Percentiles rank a stretch among this genome's conserved stretches.
Conservation (phyloP, 2,797 vertebrate species). For the Erethizon dorsatum region DNA sequence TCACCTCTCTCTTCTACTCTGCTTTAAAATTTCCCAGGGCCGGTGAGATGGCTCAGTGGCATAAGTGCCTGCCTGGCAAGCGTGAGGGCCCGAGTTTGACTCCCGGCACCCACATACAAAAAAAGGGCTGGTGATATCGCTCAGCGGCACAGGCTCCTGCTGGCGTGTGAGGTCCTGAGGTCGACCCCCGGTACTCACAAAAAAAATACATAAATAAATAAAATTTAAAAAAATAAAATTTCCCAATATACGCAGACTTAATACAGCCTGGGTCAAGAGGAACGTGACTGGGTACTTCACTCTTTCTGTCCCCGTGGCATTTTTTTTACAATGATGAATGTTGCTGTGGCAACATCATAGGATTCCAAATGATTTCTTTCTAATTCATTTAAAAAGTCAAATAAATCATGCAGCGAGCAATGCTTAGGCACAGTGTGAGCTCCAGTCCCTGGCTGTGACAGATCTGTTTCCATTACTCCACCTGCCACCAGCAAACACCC, state of each 20-base stretch:
- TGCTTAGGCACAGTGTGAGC: not conserved
- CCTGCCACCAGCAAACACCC: slow-evolving; percentile 58
- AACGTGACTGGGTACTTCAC: not conserved
- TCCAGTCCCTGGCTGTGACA: slow-evolving; percentile 10
- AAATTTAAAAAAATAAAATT: not conserved
- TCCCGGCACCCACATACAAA: too few relatives aligned
- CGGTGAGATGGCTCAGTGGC: too few relatives aligned
- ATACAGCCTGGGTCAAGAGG: not conserved
- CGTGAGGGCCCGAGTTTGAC: too few relatives aligned
- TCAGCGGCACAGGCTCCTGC: too few relatives aligned
- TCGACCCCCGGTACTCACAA: too few relatives aligned
- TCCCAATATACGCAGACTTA: not conserved
- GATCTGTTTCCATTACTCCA: slow-evolving; percentile 57
- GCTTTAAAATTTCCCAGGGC: not conserved
- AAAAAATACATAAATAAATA: too few relatives aligned
- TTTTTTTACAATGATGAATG: slow-evolving; percentile 57
- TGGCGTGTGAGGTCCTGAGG: too few relatives aligned
- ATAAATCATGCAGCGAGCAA: slow-evolving; percentile 63
- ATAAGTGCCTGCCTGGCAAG: too few relatives aligned
- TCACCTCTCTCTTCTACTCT: not conserved
- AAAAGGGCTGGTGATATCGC: too few relatives aligned
- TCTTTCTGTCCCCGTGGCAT: not conserved
- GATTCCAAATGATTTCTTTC: slow-evolving; percentile 68
- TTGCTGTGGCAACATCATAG: slow-evolving; percentile 71
- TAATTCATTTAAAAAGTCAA: slow-evolving; percentile 75